A percentile compares a stretch with the other conserved stretches of the same genome.
These are phyloP conservation scores for Anolis carolinensis DNA, from an alignment of 2,113 vertebrate species.

Conservation along the genomic window DNA sequence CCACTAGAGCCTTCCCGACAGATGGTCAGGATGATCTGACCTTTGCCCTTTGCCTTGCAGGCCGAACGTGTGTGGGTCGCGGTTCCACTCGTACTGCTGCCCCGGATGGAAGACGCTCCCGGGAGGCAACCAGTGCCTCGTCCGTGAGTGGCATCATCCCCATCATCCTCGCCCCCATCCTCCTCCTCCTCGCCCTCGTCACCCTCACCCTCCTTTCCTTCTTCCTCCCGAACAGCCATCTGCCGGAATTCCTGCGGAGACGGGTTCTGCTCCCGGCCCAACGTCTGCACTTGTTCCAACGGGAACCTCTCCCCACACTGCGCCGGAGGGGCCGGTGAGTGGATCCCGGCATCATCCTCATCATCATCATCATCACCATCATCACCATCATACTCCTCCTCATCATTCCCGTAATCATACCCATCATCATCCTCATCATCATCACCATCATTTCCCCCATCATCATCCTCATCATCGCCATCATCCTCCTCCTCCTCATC, in stretches of 20 bases:
- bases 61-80: conserved; percentile 96
- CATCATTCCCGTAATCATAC: no score
- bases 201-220: neutral
- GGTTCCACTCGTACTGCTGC: conserved; percentile 98
- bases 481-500: no score
- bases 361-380: no score
- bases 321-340: conserved; percentile 82
- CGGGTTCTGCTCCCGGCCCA: conserved; percentile 92
- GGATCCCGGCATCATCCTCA: no score
- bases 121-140: conserved; percentile 97
- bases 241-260: conserved; percentile 93
- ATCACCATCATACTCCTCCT: no score
- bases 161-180: no score
- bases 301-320: conserved; percentile 91
- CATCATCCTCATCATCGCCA: no score
- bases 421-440: no score
- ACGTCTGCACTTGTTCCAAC: conserved; percentile 92
- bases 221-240: conserved; percentile 78
- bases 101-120: conserved; percentile 98
- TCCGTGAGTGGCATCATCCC: conserved; percentile 86
- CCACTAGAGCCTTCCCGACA: no score
- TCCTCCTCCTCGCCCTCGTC: neutral
- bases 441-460: no score
- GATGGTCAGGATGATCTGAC: no score
- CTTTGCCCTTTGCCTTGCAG: conserved; percentile 74